Percentiles rank a stretch among this genome's conserved stretches.
Conservation (phyloP, 2,797 vertebrate species). For the Sebastes matsubarae region DNA sequence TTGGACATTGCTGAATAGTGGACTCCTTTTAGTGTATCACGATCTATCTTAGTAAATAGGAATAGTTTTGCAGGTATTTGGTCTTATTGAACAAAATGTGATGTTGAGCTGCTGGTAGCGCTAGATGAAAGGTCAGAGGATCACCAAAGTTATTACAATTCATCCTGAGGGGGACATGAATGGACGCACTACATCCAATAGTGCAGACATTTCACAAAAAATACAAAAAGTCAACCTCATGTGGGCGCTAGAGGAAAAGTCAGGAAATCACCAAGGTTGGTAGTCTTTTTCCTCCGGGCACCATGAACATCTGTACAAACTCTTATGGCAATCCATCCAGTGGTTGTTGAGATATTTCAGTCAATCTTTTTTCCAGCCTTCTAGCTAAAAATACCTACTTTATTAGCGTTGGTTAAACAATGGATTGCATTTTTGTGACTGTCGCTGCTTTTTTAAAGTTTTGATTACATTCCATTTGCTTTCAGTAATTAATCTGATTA, state of each 20-base stretch:
- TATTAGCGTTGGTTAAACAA: not conserved
- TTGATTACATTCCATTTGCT: conserved; percentile 25
- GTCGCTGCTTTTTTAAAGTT: not conserved
- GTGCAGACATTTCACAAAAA: not conserved
- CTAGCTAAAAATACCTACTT: not conserved
- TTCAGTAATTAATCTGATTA: conserved; percentile 11
- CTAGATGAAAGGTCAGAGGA: not conserved
- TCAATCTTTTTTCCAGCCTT: not conserved
- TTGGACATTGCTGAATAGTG: not conserved
- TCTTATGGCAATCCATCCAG: not conserved
- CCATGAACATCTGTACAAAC: not conserved
- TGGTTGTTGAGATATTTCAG: not conserved
- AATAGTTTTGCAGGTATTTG: not conserved
- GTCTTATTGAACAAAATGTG: not conserved
- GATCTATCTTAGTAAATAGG: not conserved
- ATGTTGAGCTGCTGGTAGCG: not conserved
- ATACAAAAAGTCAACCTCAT: too few species aligned
- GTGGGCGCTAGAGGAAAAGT: not conserved
- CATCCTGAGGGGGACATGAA: not conserved
- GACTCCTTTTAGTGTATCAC: not conserved
- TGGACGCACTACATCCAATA: not conserved
- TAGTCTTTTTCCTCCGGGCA: not conserved
- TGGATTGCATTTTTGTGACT: not conserved
- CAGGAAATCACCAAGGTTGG: not conserved
- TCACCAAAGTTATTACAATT: not conserved